Evolutionary conservation across 2,888 invertebrate genomes (phyloP), one percentile per base, ranked within the genome.

Genomic region (Drosophila helvetica): DNA sequence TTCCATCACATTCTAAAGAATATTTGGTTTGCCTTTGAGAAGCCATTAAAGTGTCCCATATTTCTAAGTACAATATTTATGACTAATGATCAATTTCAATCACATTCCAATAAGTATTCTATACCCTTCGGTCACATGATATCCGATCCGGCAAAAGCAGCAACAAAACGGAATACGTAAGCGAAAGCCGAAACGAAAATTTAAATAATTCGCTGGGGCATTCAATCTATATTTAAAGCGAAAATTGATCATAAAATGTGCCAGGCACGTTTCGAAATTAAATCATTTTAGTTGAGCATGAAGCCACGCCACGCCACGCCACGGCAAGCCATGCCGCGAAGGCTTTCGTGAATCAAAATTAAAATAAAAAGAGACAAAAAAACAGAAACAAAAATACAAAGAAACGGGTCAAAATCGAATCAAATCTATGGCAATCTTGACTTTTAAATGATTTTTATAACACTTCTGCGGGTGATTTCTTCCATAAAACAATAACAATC

Each of bases 191-290:
- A 7, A 38, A 50, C 5, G 1, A 15, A 43, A 42, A 68, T 68
- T 71, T 57, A 72, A 71, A 73, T 71, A 57, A 57, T 53, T 38
- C 56, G 48, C 58, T 45, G 61, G 19, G 63, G 61, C 70, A 72
- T 72, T 51, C 54, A 63, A 73, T 71, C 64, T 51, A 73, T 73
- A 71, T 71, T 72, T 62, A 60, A 69, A 69, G 58, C 69, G 67
- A 75, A 78, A 86, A 86, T 84, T 68, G 78, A 74, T 81, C 79
- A 77, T 89, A 74, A 89, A 86, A 73, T 65, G 73, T 78, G 74
- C 82, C 59, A 70, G 85, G 79, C 89, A 89, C 89, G 90, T 89
- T 89, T 85, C 80, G 90, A 83, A 89, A 89, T 90, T 89, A 89
- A 89, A 90, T 89, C 89, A 90, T 89, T 89, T 90, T 77, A 89